Evolutionary conservation across 1,140 invertebrate genomes (phyloP).

Genomic region (Ceratosolen fusciceps): DNA sequence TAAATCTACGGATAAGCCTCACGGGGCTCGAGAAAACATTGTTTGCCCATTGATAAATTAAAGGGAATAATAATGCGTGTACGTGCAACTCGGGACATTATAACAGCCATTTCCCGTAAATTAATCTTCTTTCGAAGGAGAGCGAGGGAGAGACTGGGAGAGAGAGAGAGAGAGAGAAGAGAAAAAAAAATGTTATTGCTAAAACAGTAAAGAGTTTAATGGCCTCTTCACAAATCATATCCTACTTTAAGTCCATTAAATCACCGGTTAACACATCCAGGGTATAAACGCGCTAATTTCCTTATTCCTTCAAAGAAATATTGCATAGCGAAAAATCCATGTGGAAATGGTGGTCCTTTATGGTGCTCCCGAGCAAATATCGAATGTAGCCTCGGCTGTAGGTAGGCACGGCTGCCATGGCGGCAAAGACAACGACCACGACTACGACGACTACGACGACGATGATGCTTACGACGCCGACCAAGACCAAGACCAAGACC

Average conservation of each 20-base stretch:
- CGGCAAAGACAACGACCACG: not conserved
- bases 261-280: slow-evolving; percentile 5
- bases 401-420: slow-evolving; percentile 56
- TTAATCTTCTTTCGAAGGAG: not conserved
- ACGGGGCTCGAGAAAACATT: not conserved
- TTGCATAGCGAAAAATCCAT: not conserved
- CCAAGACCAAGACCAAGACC: no score
- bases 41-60: not conserved
- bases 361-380: slow-evolving; percentile 43
- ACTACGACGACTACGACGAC: no score
- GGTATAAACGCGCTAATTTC: slow-evolving; percentile 11
- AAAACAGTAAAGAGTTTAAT: slow-evolving; percentile 10
- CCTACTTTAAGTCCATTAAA: slow-evolving; percentile 17
- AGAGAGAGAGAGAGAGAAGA: no score
- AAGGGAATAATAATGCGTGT: not conserved
- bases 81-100: not conserved
- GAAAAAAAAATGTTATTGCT: slow-evolving; percentile 15
- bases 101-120: not conserved
- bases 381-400: slow-evolving; percentile 53
- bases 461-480: slow-evolving; percentile 11
- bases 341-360: slow-evolving; percentile 32
- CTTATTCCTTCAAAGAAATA: slow-evolving; percentile 11
- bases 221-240: slow-evolving; percentile 22
- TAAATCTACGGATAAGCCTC: no score
- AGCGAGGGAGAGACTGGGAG: no score